Conservation (phyloP, 2,888 invertebrate genomes). For the Phortica okadai region DNA sequence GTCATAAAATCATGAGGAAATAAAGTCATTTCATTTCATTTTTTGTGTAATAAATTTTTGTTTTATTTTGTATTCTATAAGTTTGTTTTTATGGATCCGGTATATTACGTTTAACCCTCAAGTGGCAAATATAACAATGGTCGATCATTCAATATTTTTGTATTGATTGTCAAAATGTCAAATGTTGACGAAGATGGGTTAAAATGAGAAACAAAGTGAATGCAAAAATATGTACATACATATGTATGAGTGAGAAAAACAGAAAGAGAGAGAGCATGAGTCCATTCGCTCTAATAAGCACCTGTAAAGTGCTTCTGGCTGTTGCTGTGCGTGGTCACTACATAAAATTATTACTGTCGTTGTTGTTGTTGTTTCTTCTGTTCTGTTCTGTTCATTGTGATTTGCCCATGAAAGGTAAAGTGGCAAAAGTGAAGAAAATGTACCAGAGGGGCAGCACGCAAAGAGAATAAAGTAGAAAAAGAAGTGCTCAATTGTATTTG, state of each 20-base stretch:
- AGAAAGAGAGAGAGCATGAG: background rate
- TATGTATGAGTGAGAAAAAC: background rate
- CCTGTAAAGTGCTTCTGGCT: conserved; percentile 70
- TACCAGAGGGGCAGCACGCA: conserved; percentile 37
- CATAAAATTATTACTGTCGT: conserved; percentile 44
- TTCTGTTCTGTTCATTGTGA: background rate
- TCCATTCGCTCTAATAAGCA: conserved; percentile 62
- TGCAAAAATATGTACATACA: conserved; percentile 18
- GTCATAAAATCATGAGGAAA: background rate
- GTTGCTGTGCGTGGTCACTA: conserved; percentile 53
- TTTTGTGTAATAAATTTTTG: background rate
- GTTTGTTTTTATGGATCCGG: no score
- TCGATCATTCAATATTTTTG: no score
- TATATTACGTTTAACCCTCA: no score
- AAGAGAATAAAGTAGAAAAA: conserved; percentile 32
- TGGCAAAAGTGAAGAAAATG: conserved; percentile 45
- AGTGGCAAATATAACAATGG: no score
- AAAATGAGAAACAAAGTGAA: background rate
- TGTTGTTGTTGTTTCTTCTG: conserved; percentile 43
- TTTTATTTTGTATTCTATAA: background rate
- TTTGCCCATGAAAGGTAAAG: conserved; percentile 33
- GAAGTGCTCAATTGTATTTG: conserved; percentile 64
- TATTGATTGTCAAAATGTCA: no score
- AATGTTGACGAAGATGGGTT: background rate
- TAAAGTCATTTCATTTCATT: conserved; percentile 14